A percentile compares a stretch with the other conserved stretches of the same genome.
These are phyloP conservation scores for Anoplophora glabripennis DNA, from an alignment of 1,140 invertebrate species.

Conservation along the genomic window DNA sequence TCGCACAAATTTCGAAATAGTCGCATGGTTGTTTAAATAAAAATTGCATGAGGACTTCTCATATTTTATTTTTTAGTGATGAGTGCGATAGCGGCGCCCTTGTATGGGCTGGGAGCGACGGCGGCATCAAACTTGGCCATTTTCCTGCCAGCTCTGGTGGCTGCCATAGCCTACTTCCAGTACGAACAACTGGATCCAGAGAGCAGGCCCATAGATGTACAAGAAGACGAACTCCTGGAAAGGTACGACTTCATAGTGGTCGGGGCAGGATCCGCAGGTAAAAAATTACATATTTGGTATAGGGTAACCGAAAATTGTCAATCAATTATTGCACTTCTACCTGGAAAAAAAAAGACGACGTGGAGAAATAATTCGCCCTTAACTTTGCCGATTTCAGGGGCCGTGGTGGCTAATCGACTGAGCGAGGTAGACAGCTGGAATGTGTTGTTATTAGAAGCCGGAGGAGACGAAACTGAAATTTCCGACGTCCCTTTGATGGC, in stretches of 20 bases:
- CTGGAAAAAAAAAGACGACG: too few relatives aligned
- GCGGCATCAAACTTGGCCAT: conserved; percentile 62
- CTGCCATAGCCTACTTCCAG: conserved; percentile 78
- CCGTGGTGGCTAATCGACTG: conserved; percentile 85
- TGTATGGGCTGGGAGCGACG: conserved; percentile 44
- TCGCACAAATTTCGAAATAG: too few relatives aligned
- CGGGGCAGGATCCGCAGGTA: conserved; percentile 92
- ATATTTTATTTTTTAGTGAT: conserved; percentile 34
- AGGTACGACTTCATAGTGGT: conserved; percentile 86
- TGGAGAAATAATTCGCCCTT: too few relatives aligned
- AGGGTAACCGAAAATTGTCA: too few relatives aligned
- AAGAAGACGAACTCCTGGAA: conserved; percentile 60
- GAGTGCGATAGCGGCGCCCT: conserved; percentile 36
- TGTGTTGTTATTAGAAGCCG: conserved; percentile 84
- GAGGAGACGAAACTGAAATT: conserved; percentile 86
- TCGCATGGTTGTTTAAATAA: too few relatives aligned
- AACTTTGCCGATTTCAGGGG: too few relatives aligned
- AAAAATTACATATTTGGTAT: too few relatives aligned
- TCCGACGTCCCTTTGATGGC: conserved; percentile 85
- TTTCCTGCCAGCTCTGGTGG: conserved; percentile 76
- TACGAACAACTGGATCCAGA: conserved; percentile 74
- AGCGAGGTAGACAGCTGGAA: conserved; percentile 79
- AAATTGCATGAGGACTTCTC: too few relatives aligned
- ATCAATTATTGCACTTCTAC: too few relatives aligned
- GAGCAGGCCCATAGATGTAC: conserved; percentile 64